Base-by-base conservation (phyloP, 2,113 vertebrate species). In the Azemiops feae region DNA sequence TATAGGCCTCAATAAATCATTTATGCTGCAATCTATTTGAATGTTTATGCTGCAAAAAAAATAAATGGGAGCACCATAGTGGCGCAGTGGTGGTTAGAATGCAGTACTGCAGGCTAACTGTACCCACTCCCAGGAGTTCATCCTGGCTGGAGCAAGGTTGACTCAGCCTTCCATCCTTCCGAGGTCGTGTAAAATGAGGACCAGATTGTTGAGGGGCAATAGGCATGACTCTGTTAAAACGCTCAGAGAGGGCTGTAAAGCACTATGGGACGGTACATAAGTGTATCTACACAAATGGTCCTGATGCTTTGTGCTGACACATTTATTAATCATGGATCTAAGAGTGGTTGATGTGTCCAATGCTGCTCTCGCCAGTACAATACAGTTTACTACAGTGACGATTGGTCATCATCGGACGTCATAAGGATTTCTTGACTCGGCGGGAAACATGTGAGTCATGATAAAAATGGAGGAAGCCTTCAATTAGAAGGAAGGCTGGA, bases 391-490 rank as follows among this genome's bases (percentile, higher is more conserved):
- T 1, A 1, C 3, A 7, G 0, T 53, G 4, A 0, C 1, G 34
- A 20, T 0, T 87, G 14, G 9, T 2, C 94, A 9, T 69, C n/a
- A 30, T 91, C 23, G 64, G 18, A 91, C 69, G 5, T 91, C 53
- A 57, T 97, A 88, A 93, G 85, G 95, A 94, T 64, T 91, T 96
- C 88, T 93, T 95, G 43, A 20, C 55, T 27, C 95, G 69, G 1
- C 95, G 96, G 5, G 93, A 96, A 96, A 53, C 94, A 93, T 2
- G 96, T 97, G 93, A 97, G 96, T 30, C 25, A 11, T 27, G 1
- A 10, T 58, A 27, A 43, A 43, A 39, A 43, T 22, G 34, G 18
- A 81, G 74, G 16, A 81, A 81, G 64, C 64, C 30, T 39, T 81
- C n/a, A 39, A 8, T 81, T 39, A 39, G 69, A 81, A 81, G 2